phyloP scores from a whole-genome alignment of 2,113 vertebrate species.

The Tachuris rubrigastra region DNA sequence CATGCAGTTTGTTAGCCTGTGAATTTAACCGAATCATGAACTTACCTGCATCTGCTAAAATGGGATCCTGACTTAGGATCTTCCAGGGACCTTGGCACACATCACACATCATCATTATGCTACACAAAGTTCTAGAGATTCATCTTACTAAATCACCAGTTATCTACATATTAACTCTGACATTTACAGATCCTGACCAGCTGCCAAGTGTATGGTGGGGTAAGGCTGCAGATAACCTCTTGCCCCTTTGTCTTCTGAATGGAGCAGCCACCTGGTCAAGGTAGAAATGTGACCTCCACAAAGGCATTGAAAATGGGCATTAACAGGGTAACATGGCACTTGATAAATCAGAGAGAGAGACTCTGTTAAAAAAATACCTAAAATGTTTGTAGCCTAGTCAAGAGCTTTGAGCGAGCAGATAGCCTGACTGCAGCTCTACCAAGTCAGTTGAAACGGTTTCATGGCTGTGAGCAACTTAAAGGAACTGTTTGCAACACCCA shows the following conservation, averaged over 20 bases:
- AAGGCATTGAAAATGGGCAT: neutral
- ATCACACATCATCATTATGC: neutral
- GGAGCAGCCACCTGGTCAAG: neutral
- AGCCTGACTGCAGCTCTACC: neutral
- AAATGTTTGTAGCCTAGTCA: neutral
- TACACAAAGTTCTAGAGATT: neutral
- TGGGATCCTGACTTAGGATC: neutral
- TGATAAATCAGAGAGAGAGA: neutral
- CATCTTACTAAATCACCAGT: neutral
- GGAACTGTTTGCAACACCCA: slow-evolving; percentile 50
- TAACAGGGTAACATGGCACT: neutral
- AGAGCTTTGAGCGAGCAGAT: neutral
- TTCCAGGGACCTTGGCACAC: neutral
- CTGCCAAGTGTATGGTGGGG: neutral
- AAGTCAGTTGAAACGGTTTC: slow-evolving; percentile 17
- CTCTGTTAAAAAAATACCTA: neutral
- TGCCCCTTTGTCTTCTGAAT: neutral
- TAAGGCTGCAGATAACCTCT: neutral
- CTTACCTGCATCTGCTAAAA: neutral
- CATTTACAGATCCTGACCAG: neutral
- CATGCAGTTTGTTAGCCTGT: neutral
- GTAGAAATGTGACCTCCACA: neutral
- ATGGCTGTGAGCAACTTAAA: neutral
- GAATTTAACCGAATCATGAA: neutral
- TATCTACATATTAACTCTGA: neutral